Base-by-base conservation (phyloP, 2,888 invertebrate species). In the Nasonia oneida region DNA sequence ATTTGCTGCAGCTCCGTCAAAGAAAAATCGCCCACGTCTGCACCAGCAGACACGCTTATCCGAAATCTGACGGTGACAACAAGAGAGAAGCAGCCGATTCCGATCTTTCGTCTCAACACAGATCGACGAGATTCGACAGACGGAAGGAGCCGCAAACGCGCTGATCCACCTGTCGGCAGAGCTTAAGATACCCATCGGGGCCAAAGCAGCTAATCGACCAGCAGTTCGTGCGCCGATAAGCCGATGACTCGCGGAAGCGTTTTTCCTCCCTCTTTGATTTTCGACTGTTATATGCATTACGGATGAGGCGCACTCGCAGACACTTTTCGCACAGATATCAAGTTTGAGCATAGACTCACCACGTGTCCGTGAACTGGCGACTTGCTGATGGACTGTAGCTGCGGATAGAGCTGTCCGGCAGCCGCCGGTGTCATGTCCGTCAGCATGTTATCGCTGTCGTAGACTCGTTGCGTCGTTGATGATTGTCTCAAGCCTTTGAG, bases 381-480 rank as follows among this genome's bases (percentile, higher is more conserved):
- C 88, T 93, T 93, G 89, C 91, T 90, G 91, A 93, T 93, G 86
- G 93, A 93, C 88, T 93, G 93, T 83, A 93, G 91, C 88, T 93
- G 93, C 77, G 93, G 93, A 88, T 94, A 93, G 50, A 94, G 93
- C 89, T 94, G 93, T 88, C 93, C 93, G 90, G 93, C 93, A 89
- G 93, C 93, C 88, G 93, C 93, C 90, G 93, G 93, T 82, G 93
- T 93, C 93, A 93, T 93, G 90, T 94, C 93, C 88, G 93, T 94
- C 90, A 94, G 91, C 93, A 93, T 94, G 88, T 89, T 90, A 88
- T 88, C 87, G 83, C 86, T 87, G 83, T 88, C 87, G 88, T 87
- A 86, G 87, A 42, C 86, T 86, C 86, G 85, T 87, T 75, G 83
- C 77, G 79, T 82, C 78, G 18, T 82, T 50, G 75, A 37, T 47